Conservation (phyloP, 2,888 invertebrate genomes). For the Limenitis camilla region DNA sequence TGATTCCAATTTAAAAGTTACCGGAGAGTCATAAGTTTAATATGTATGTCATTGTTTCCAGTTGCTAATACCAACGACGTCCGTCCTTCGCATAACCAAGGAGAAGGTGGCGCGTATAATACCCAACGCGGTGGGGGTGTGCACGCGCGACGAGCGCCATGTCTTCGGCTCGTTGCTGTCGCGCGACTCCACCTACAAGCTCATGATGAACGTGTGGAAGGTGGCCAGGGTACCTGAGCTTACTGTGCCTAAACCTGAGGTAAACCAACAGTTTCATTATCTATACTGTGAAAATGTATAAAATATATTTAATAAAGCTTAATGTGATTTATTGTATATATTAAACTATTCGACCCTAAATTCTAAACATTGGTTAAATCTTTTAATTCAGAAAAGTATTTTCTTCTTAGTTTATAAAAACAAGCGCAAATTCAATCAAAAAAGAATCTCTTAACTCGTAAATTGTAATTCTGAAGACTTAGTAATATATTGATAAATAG, state of each 20-base stretch:
- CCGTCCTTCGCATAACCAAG: slow-evolving; percentile 90
- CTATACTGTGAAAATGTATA: background rate
- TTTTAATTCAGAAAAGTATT: too few species aligned
- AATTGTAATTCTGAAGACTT: too few species aligned
- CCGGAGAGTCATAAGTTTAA: too few species aligned
- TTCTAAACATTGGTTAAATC: too few species aligned
- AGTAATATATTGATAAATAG: too few species aligned
- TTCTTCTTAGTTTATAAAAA: too few species aligned
- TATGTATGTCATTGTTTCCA: slow-evolving; percentile 42
- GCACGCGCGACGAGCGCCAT: slow-evolving; percentile 88
- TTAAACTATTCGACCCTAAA: too few species aligned
- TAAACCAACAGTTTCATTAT: slow-evolving; percentile 22
- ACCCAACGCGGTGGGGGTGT: slow-evolving; percentile 93
- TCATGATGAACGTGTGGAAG: slow-evolving; percentile 91
- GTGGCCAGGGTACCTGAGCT: slow-evolving; percentile 70
- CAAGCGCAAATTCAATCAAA: too few species aligned
- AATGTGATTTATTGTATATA: too few species aligned
- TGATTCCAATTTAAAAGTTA: too few species aligned
- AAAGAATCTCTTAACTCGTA: too few species aligned
- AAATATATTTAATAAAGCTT: too few species aligned
- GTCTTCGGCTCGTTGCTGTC: slow-evolving; percentile 94
- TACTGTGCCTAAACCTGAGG: slow-evolving; percentile 52
- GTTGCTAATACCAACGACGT: slow-evolving; percentile 90
- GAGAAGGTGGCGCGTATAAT: slow-evolving; percentile 95
- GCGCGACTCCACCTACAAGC: slow-evolving; percentile 88